Percentiles rank a stretch among this genome's conserved stretches.
Evolutionary conservation across 2,888 invertebrate genomes (phyloP).

Genomic region (Xestia ashworthii): DNA sequence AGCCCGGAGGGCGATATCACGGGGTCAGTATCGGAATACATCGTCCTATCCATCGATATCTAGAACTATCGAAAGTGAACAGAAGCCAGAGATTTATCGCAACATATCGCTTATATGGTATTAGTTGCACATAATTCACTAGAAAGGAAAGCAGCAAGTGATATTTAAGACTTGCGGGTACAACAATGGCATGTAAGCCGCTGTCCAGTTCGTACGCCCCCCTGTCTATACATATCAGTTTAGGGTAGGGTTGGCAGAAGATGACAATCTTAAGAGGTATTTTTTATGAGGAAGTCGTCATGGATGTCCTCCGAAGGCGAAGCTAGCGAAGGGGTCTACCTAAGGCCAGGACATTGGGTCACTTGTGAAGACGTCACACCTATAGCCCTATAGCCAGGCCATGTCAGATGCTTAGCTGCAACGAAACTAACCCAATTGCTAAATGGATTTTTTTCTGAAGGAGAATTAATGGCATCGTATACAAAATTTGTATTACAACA

Average conservation of each 20-base stretch:
- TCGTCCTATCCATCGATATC: conserved; percentile 35
- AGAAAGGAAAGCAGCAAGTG: conserved; percentile 62
- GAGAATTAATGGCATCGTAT: too few relatives aligned
- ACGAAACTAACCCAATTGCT: background rate
- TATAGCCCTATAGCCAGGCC: too few relatives aligned
- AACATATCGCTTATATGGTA: conserved; percentile 61
- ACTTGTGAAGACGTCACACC: too few relatives aligned
- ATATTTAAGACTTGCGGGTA: conserved; percentile 60
- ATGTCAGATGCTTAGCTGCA: background rate
- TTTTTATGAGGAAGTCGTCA: too few relatives aligned
- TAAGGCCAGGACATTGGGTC: too few relatives aligned
- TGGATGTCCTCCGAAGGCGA: too few relatives aligned
- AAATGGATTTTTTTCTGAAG: too few relatives aligned
- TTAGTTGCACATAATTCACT: conserved; percentile 61
- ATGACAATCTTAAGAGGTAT: background rate
- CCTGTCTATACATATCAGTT: conserved; percentile 35
- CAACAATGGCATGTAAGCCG: conserved; percentile 64
- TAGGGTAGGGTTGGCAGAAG: conserved; percentile 57
- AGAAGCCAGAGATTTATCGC: conserved; percentile 52
- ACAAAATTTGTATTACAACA: too few relatives aligned
- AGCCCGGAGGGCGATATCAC: background rate
- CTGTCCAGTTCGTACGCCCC: conserved; percentile 47
- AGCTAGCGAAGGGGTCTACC: too few relatives aligned
- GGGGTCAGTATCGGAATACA: conserved; percentile 14
- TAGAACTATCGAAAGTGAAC: conserved; percentile 43